Evolutionary conservation across 2,888 invertebrate genomes (phyloP).

Genomic region (Augochlorella aurata): DNA sequence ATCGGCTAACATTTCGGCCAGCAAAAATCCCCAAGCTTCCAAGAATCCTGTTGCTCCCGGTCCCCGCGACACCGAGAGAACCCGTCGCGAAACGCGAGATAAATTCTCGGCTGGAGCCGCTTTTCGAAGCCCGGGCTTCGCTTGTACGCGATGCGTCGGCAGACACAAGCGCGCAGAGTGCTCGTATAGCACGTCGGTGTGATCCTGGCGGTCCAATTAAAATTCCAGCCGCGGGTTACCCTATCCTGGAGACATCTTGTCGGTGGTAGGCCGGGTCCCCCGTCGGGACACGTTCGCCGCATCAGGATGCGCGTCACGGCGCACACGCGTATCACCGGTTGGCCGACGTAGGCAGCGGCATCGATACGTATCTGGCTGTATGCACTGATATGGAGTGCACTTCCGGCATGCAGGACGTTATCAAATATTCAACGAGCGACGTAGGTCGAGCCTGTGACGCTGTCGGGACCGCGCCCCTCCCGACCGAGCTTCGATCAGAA

Average conservation of each 20-base stretch:
- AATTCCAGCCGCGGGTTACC: constrained; percentile 25
- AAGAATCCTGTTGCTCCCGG: too few relatives aligned
- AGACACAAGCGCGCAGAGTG: too few relatives aligned
- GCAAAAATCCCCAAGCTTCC: too few relatives aligned
- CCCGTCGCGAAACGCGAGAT: too few relatives aligned
- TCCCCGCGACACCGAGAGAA: too few relatives aligned
- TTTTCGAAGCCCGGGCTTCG: too few relatives aligned
- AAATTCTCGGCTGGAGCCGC: too few relatives aligned
- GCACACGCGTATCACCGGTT: constrained; percentile 51
- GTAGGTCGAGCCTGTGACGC: constrained; percentile 43
- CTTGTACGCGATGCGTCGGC: too few relatives aligned
- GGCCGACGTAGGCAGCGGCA: constrained; percentile 51
- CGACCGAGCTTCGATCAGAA: constrained; percentile 39
- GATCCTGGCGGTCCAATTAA: constrained; percentile 25
- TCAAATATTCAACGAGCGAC: constrained; percentile 66
- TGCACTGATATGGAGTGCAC: constrained; percentile 64
- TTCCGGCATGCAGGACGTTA: constrained; percentile 67
- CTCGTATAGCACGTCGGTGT: background rate
- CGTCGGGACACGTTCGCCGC: constrained; percentile 33
- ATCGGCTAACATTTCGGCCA: too few relatives aligned
- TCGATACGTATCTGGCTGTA: constrained; percentile 60
- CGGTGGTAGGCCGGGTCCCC: constrained; percentile 1
- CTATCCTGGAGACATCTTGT: constrained; percentile 33
- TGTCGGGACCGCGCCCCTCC: constrained; percentile 1
- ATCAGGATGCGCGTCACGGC: constrained; percentile 60